phyloP scores from a whole-genome alignment of 2,797 vertebrate genomes.

The Sphenodon punctatus region DNA sequence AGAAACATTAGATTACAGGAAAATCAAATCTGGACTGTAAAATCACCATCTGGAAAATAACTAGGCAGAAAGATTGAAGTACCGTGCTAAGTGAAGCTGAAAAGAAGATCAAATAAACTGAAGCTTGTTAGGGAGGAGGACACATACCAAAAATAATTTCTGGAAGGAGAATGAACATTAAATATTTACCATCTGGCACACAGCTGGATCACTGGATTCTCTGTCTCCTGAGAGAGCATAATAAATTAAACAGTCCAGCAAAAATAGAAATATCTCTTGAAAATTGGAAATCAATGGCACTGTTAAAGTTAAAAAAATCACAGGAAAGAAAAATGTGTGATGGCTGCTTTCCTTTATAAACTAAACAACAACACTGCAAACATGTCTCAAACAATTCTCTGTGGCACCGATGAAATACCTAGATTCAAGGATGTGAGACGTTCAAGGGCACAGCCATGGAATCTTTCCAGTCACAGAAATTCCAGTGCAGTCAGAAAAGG shows the following conservation, averaged over 20 bases:
- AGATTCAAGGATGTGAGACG: background rate
- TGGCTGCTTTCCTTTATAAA: background rate
- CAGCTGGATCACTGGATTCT: constrained; percentile 28
- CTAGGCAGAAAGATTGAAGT: background rate
- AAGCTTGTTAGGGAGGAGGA: background rate
- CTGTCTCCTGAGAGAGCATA: constrained; percentile 19
- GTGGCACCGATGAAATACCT: too few relatives aligned
- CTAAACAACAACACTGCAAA: background rate
- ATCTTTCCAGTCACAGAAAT: background rate
- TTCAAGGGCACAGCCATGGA: background rate
- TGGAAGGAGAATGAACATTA: constrained; percentile 55
- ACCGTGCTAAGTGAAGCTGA: background rate
- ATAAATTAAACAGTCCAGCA: constrained; percentile 56
- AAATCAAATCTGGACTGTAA: constrained; percentile 9
- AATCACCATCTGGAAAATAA: constrained; percentile 27
- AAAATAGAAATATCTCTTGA: background rate
- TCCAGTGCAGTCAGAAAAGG: background rate
- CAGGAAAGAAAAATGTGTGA: constrained; percentile 15
- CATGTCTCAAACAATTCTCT: too few relatives aligned
- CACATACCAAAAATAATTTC: constrained; percentile 56
- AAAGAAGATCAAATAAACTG: constrained; percentile 22
- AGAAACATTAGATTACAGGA: constrained; percentile 8
- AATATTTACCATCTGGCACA: constrained; percentile 60
- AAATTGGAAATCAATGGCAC: background rate
- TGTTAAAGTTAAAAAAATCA: background rate